Conservation (phyloP, 2,888 invertebrate genomes). For the Aphidoletes aphidimyza region DNA sequence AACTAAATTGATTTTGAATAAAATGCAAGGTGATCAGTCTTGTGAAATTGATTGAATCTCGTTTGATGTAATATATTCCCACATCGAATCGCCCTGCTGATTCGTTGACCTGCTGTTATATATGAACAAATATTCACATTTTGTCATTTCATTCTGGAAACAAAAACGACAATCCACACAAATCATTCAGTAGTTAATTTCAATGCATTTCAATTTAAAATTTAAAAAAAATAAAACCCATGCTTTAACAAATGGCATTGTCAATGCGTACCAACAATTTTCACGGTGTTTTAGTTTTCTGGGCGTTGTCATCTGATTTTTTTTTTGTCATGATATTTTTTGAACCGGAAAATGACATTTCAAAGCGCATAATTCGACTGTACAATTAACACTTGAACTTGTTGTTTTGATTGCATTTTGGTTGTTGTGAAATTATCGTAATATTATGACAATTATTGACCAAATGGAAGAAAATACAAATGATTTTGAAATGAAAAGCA, state of each 20-base stretch:
- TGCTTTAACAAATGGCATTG: too few species aligned
- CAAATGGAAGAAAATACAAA: background rate
- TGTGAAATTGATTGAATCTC: too few species aligned
- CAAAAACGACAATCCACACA: too few species aligned
- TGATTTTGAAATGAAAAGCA: background rate
- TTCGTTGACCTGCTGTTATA: background rate
- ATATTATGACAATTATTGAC: background rate
- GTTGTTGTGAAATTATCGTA: background rate
- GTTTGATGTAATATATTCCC: too few species aligned
- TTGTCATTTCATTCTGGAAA: background rate
- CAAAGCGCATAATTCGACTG: background rate
- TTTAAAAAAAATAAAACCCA: too few species aligned
- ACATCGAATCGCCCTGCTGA: background rate
- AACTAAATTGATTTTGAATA: constrained; percentile 26
- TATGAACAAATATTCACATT: background rate
- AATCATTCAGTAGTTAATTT: too few species aligned
- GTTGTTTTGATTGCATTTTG: background rate
- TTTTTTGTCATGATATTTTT: background rate
- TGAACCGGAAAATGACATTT: constrained; percentile 33
- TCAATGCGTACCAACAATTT: constrained; percentile 11
- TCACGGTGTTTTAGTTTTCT: constrained; percentile 31
- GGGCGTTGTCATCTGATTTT: constrained; percentile 1
- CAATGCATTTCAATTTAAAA: too few species aligned
- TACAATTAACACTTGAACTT: constrained; percentile 25
- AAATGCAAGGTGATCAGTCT: background rate